Base-by-base conservation (phyloP, 2,113 vertebrate species). In the Microcebus tavaratra region DNA sequence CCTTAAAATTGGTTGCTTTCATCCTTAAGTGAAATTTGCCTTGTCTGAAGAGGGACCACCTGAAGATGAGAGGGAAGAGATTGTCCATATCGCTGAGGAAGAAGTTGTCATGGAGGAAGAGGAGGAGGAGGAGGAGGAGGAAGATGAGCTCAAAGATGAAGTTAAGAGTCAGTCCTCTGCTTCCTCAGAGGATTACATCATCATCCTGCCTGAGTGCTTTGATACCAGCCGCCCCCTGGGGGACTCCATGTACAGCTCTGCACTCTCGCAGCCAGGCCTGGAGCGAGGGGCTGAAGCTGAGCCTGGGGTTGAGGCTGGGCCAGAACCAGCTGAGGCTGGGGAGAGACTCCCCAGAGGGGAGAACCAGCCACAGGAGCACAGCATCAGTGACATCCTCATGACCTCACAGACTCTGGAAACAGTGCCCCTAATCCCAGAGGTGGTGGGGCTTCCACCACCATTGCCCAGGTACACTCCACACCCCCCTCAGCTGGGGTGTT, bases 181-280 rank as follows among this genome's bases (percentile, higher is more conserved):
- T 34, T 99, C 99, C 4, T 99, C 99, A 0, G 99, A 99, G 97
- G 99, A 99, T 97, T 99, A 99, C 87, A 99, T 99, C 98, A 99
- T 99, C 57, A 99, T 99, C 96, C 99, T 99, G 50, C 99, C 99
- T 0, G 99, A 99, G 96, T 99, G 99, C 97, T 99, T 99, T 83
- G 99, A 99, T 96, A 99, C 99, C 59, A 99, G 99, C 76, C 99
- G 99, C 48, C 99, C 99, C 1, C 98, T 99, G 12, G 99, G 99
- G 25, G 99, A 99, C 94, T 99, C 99, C 82, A 99, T 99, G 99
- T 99, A 99, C 79, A 99, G 99, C 97, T 99, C 99, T 0, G 99
- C 99, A 3, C 98, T 99, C 96, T 99, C 99, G 17, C 99, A 99
- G 98, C 99, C 99, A 29, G 99, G 98, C 68, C 59, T 98, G 8